Base-by-base conservation (phyloP, 2,113 vertebrate genomes). In the Mesoclemmys tuberculata region DNA sequence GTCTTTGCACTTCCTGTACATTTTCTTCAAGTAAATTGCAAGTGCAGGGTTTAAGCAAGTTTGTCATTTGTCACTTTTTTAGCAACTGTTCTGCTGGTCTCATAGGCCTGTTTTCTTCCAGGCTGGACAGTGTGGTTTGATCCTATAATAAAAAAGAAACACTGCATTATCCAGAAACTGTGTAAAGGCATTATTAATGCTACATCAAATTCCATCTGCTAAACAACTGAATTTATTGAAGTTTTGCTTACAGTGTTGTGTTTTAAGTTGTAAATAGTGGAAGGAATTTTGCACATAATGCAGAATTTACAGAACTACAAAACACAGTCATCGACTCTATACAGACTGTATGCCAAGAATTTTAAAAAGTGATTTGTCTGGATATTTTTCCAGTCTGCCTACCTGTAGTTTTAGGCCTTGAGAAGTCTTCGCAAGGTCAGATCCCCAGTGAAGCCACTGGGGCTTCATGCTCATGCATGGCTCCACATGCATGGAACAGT, bases 21-120 rank as follows among this genome's bases (percentile, higher is more conserved):
- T 87, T 95, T 88, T 91, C 94, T 87, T 89, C 89, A 94, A 95
- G 90, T 92, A 96, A 97, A 97, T 88, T 96, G 93, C 94, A 93
- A 97, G 85, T 58, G 79, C 92, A 85, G 74, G 56, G 82, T 84
- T 95, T 94, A 91, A 95, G 75, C 75, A 64, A 31, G 77, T 95
- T 41, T 94, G 80, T 88, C 49, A 95, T 97, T 94, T 93, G 87
- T 93, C 89, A 94, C 81, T 87, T 21, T 68, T 55, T 91, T 61
- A 97, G 90, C 80, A 96, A 80, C 91, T 82, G 54, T 80, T 94
- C 88, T 88, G 48, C 89, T 89, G 64, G 89, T 84, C 78, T 83
- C 71, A 90, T 90, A 58, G 54, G 82, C 19, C 85, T 87, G 8
- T 86, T 96, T 95, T 87, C 51, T 94, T 92, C 68, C 75, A 91